Base-by-base conservation (phyloP, 1,140 invertebrate species). In the Zaprionus davidi region DNA sequence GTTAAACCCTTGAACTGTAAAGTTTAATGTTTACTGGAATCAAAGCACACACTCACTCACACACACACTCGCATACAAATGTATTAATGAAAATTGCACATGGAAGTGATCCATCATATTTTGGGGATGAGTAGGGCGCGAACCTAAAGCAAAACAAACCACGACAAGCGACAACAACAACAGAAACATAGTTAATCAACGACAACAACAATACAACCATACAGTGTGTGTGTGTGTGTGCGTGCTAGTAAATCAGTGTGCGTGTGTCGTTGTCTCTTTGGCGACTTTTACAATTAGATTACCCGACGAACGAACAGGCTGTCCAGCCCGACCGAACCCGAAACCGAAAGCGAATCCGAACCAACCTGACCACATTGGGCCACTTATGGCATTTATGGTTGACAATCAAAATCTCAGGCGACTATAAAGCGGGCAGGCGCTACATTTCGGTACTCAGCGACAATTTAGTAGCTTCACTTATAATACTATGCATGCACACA, bases 31-130 rank as follows among this genome's bases (percentile, higher is more conserved):
- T 24, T 13, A 24, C 46, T 12, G 46, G n/a, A 46, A 46, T 46
- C 20, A 51, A 20, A 24, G 28, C 28, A 31, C 28, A 31, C 28
- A 12, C 20, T 24, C 20, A 51, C 46, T 22, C 53, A 74, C 67
- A 44, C 46, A 51, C 53, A 74, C 67, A 44, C 46, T 28, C 46
- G 68, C 56, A 68, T 60, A 81, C 34, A 77, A 72, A 76, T 75
- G 46, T 75, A 88, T 91, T 91, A 91, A 88, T 80, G 84, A 82
- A 91, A 91, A 91, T 91, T 91, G 81, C 88, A 88, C 76, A 79
- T 82, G 88, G 88, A 91, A 91, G 88, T 91, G 77, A 91, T 91
- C 88, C 88, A 91, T 91, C 88, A 91, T 82, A 75, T 90, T 84
- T 88, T 78, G 74, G 76, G 64, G 66, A 26, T 78, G 66, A 75